Conservation (phyloP, 2,888 invertebrate species). For the Biston stratarius region DNA sequence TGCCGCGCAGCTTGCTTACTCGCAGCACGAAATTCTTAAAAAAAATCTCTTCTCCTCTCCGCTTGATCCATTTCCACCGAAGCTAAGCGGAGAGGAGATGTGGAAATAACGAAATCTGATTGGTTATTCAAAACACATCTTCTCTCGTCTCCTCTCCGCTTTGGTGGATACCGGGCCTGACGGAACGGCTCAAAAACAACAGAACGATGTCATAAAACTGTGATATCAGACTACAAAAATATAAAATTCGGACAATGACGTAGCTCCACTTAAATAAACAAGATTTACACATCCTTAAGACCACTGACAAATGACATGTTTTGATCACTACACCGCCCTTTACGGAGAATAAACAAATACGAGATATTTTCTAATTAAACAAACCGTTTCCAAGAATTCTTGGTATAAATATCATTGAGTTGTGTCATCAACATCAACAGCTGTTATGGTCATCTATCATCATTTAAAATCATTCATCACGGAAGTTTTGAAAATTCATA, state of each 20-base stretch:
- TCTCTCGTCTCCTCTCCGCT: too few species aligned
- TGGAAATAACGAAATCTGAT: too few species aligned
- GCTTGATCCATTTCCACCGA: too few species aligned
- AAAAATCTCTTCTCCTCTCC: too few species aligned
- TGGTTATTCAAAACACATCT: too few species aligned
- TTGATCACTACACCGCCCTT: constrained; percentile 9
- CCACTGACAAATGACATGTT: constrained; percentile 4
- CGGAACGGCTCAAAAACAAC: neutral
- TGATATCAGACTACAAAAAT: neutral
- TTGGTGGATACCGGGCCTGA: too few species aligned
- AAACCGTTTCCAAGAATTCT: constrained; percentile 1
- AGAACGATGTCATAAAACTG: neutral
- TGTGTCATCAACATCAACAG: neutral
- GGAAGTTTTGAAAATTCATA: neutral
- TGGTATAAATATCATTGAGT: neutral
- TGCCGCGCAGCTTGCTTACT: too few species aligned
- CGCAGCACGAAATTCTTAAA: too few species aligned
- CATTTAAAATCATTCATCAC: neutral
- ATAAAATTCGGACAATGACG: constrained; percentile 5
- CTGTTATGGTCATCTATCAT: neutral
- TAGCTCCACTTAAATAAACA: neutral
- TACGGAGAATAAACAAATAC: constrained; percentile 10
- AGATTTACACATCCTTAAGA: neutral
- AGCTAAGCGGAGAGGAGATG: too few species aligned
- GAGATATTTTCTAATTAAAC: constrained; percentile 3